A percentile compares a stretch with the other conserved stretches of the same genome.
Evolutionary conservation across 1,140 invertebrate genomes (phyloP).

Genomic region (Coptotermes formosanus): DNA sequence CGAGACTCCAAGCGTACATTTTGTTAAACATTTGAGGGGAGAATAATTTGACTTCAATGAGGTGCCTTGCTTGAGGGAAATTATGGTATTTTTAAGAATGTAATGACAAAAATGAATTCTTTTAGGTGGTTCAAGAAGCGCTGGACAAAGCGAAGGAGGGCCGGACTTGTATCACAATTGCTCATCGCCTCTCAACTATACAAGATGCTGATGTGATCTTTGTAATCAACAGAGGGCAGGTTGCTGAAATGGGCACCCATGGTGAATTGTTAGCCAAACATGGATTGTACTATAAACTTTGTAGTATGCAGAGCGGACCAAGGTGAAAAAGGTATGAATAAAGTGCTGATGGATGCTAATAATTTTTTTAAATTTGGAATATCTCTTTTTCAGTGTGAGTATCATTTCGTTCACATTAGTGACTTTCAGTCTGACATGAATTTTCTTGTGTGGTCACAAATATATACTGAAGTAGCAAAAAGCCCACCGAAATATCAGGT

Average conservation of each 20-base stretch:
- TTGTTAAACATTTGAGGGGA: too few species aligned
- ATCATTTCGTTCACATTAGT: too few species aligned
- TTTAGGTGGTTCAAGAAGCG: slow-evolving; percentile 60
- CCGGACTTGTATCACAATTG: slow-evolving; percentile 69
- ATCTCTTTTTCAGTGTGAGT: too few species aligned
- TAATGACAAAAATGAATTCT: not conserved
- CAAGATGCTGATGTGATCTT: slow-evolving; percentile 62
- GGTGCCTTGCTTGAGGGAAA: not conserved
- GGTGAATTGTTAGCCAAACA: slow-evolving; percentile 50
- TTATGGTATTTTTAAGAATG: not conserved
- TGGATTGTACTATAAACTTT: slow-evolving; percentile 56
- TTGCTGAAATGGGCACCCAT: slow-evolving; percentile 58
- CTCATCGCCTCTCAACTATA: slow-evolving; percentile 70
- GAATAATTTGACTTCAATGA: too few species aligned
- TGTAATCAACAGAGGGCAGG: slow-evolving; percentile 53
- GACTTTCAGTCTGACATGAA: too few species aligned
- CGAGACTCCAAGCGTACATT: too few species aligned
- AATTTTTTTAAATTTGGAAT: too few species aligned
- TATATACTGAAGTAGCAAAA: too few species aligned
- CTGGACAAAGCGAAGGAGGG: slow-evolving; percentile 58
- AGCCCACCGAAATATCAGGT: too few species aligned
- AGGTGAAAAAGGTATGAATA: not conserved
- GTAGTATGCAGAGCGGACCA: slow-evolving; percentile 23
- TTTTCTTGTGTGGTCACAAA: too few species aligned
- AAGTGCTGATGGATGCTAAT: too few species aligned